Conservation (phyloP, 1,140 invertebrate genomes). For the Camponotus vicinus region DNA sequence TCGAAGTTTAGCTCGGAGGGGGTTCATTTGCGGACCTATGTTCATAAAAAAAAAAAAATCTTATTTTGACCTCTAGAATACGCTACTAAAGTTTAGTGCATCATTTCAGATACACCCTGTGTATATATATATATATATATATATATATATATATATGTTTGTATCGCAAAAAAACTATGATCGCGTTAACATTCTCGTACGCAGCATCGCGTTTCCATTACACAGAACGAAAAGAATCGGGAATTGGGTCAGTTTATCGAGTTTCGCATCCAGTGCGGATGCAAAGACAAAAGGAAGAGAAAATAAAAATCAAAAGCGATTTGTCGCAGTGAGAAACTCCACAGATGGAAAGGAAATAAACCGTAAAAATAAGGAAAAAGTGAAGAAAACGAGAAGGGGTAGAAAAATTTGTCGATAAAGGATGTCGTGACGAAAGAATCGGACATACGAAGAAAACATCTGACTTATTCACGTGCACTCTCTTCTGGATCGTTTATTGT, state of each 20-base stretch:
- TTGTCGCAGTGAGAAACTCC: background rate
- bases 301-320: slow-evolving; percentile 18
- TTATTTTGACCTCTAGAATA: too few relatives aligned
- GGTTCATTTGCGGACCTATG: too few relatives aligned
- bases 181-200: slow-evolving; percentile 40
- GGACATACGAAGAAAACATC: background rate
- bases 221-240: slow-evolving; percentile 14
- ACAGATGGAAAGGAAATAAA: background rate
- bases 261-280: slow-evolving; percentile 1
- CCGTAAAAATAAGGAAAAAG: slow-evolving; percentile 7
- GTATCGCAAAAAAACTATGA: background rate
- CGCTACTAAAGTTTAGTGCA: too few relatives aligned
- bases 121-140: background rate
- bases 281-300: background rate
- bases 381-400: background rate
- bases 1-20: too few relatives aligned
- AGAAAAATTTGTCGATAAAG: slow-evolving; percentile 15
- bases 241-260: slow-evolving; percentile 36
- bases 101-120: too few relatives aligned
- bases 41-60: too few relatives aligned
- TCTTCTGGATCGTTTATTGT: slow-evolving; percentile 70
- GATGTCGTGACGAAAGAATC: background rate
- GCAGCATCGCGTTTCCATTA: slow-evolving; percentile 27
- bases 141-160: too few relatives aligned
- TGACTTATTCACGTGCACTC: slow-evolving; percentile 47